These are phyloP conservation scores for Promerops cafer DNA, from an alignment of 2,113 vertebrate genomes.

Conservation along the genomic window DNA sequence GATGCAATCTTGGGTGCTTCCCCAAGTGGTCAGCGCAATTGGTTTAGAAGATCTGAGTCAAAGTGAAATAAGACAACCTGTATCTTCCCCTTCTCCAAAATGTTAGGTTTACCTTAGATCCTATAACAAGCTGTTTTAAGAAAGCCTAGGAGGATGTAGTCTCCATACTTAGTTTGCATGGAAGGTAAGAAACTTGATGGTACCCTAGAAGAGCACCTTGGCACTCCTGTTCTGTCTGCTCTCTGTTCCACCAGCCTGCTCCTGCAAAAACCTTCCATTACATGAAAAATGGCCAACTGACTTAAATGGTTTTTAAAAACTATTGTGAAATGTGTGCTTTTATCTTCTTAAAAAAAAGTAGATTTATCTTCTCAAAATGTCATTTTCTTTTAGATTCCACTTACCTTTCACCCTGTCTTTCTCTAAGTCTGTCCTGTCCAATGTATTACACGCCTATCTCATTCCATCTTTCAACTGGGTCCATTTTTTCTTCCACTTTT, in stretches of 20 bases:
- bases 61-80: neutral
- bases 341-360: neutral
- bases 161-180: neutral
- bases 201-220: neutral
- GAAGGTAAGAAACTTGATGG: neutral
- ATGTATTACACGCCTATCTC: neutral
- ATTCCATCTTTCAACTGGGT: neutral
- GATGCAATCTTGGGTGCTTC: neutral
- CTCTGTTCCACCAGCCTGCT: rapidly evolving
- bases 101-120: neutral
- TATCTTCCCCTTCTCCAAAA: neutral
- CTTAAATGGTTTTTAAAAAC: neutral
- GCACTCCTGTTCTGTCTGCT: neutral
- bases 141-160: neutral
- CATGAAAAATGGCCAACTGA: neutral
- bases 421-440: neutral
- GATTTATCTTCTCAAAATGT: neutral
- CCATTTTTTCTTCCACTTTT: neutral
- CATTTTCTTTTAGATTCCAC: neutral
- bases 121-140: neutral
- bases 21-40: rapidly evolving
- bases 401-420: neutral
- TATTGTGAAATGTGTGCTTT: neutral
- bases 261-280: neutral
- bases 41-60: neutral